Evolutionary conservation across 2,888 invertebrate species (phyloP).

Genomic region (Patella caerulea): DNA sequence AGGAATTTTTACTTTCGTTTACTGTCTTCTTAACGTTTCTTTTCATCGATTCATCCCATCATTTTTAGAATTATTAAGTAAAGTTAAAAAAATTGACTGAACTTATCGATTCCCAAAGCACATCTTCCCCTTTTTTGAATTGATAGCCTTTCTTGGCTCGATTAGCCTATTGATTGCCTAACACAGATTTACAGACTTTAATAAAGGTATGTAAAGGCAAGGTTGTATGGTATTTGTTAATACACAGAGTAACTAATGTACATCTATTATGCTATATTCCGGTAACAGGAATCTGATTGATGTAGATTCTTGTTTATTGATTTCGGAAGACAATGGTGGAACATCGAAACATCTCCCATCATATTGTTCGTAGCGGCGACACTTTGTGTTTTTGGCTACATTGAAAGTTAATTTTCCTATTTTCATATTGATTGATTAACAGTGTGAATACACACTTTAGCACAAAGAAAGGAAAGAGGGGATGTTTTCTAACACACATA

Average conservation of each 20-base stretch:
- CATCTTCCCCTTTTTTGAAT: slow-evolving; percentile 16
- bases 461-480: slow-evolving; percentile 6
- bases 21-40: slow-evolving; percentile 13
- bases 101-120: slow-evolving; percentile 18
- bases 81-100: neutral
- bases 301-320: slow-evolving; percentile 27
- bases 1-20: slow-evolving; percentile 2
- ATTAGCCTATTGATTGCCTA: slow-evolving; percentile 24
- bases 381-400: slow-evolving; percentile 22
- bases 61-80: slow-evolving; percentile 24
- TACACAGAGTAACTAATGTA: slow-evolving; percentile 25
- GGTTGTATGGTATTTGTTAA: slow-evolving; percentile 24
- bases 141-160: neutral
- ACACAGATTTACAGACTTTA: slow-evolving; percentile 20
- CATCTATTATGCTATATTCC: slow-evolving; percentile 20
- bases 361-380: slow-evolving; percentile 21
- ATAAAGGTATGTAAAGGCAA: slow-evolving; percentile 22
- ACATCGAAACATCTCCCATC: slow-evolving; percentile 25
- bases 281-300: slow-evolving; percentile 20
- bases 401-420: slow-evolving; percentile 30
- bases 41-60: slow-evolving; percentile 21
- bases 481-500: neutral
- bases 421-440: slow-evolving; percentile 26
- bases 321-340: slow-evolving; percentile 17
- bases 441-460: slow-evolving; percentile 3